Evolutionary conservation across 2,113 vertebrate genomes (phyloP), one percentile per base, ranked within the genome.

Genomic region (Scytalopus superciliaris): DNA sequence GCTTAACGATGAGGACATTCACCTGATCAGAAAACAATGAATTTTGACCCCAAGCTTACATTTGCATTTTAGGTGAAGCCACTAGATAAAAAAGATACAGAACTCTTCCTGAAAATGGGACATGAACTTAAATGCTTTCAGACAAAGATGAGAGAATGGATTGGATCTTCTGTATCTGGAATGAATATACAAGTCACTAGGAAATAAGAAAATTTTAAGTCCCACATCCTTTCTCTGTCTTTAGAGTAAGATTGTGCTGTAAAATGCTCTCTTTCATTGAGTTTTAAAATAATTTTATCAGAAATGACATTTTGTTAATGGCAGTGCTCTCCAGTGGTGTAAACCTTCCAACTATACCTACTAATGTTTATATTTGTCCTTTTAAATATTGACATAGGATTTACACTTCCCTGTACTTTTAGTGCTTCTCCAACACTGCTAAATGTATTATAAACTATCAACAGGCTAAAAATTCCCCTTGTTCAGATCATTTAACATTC

Each of bases 261-360:
- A 69, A 87, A 72, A 62, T 27, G 4, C 7, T 59, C 22, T 56
- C 9, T 55, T 86, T 67, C 37, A 4, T 3, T 47, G 40, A 74
- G 19, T 35, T 82, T 74, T 70, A 70, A 69, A 87, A 70, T 19
- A 37, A 62, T 72, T 75, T 55, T 59, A 27, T 75, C 1, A 0
- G 53, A 64, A 68, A 2, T 53, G 16, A 14, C 6, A 28, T 66
- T 78, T 90, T 77, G 7, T 64, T 87, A 73, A 56, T n/a, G 50
- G 2, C 12, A 69, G 16, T 64, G n/a, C 4, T 30, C 17, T 72
- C 12, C 1, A 1, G 42, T 81, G 13, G 2, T 60, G 9, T 17
- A 76, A 74, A 53, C 6, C 24, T 78, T 74, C 37, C 56, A 78
- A 14, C 45, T 82, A 35, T 22, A 74, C 5, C 21, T 74, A 14